phyloP scores from a whole-genome alignment of 1,140 invertebrate genomes.

The Eubasilissa regina region DNA sequence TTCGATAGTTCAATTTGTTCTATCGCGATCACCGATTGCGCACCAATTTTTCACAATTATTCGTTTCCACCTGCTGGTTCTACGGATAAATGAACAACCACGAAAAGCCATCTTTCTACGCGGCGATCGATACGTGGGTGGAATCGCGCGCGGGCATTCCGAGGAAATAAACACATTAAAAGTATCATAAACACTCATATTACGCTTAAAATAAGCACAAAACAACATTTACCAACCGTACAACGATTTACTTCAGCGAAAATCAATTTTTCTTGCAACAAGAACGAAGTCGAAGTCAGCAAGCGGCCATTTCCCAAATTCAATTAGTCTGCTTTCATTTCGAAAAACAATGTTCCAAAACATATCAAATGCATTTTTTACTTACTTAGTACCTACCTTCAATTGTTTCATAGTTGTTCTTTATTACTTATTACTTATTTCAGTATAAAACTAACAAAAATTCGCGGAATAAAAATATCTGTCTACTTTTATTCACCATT shows the following conservation, averaged over 20 bases:
- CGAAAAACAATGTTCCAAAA: neutral
- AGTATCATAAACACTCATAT: neutral
- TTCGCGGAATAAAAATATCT: no score
- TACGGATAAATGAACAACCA: neutral
- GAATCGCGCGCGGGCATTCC: neutral
- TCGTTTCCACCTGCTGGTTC: neutral
- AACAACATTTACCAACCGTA: conserved; percentile 43
- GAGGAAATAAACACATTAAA: neutral
- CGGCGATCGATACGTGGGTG: neutral
- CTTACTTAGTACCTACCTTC: no score
- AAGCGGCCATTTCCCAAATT: conserved; percentile 39
- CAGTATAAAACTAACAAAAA: no score
- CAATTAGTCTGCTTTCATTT: neutral
- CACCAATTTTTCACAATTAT: neutral
- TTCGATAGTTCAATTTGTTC: no score
- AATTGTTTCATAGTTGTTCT: no score
- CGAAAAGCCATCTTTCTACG: neutral
- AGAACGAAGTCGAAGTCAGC: conserved; percentile 21
- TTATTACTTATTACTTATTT: no score
- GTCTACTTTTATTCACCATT: no score
- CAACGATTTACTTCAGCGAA: conserved; percentile 38
- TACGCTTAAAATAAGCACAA: conserved; percentile 38
- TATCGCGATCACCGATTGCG: neutral
- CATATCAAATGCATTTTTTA: neutral
- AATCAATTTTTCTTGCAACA: conserved; percentile 34